Conservation (phyloP, 2,113 vertebrate species). For the Murina feae region DNA sequence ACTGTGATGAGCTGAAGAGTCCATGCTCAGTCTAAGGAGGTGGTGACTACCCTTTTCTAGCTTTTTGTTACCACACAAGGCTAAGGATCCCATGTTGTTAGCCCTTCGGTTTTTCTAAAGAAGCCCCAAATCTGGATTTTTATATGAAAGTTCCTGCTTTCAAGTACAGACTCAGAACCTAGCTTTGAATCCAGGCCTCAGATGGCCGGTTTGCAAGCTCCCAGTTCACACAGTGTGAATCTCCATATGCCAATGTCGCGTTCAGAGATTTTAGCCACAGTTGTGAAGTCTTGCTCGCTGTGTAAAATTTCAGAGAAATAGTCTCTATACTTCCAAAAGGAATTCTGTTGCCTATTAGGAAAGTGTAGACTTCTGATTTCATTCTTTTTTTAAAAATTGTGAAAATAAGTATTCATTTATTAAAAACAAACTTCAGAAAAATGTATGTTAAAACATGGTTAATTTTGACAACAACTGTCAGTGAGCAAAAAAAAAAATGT, state of each 20-base stretch:
- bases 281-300: background rate
- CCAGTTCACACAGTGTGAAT: background rate
- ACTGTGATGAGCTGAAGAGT: background rate
- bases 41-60: background rate
- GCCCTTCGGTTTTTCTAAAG: background rate
- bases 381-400: background rate
- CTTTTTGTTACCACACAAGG: background rate
- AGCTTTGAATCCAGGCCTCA: background rate
- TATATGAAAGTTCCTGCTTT: background rate
- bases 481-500: slow-evolving; percentile 31
- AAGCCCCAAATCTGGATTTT: background rate
- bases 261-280: background rate
- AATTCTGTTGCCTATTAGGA: background rate
- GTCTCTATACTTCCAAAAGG: background rate
- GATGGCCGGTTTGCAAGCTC: background rate
- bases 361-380: background rate
- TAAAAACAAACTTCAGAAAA: slow-evolving; percentile 43
- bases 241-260: background rate
- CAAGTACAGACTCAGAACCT: background rate
- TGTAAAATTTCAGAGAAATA: background rate
- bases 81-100: background rate
- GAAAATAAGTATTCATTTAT: slow-evolving; percentile 56
- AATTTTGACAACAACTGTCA: slow-evolving; percentile 53
- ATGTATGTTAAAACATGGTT: slow-evolving; percentile 33
- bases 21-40: background rate